phyloP scores from a whole-genome alignment of 2,113 vertebrate species.

The Phyllostomus discolor region DNA sequence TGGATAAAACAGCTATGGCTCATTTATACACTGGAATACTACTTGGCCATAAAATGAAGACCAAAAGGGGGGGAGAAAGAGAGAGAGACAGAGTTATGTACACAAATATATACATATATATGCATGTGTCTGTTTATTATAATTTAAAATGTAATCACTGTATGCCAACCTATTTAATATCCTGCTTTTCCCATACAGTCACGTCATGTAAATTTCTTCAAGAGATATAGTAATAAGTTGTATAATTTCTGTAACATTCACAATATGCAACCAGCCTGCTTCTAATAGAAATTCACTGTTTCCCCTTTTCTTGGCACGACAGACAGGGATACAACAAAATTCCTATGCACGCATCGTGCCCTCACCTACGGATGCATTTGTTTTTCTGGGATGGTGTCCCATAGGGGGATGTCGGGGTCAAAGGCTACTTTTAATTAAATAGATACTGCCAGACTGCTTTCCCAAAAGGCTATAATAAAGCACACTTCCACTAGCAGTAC shows the following conservation, averaged over 20 bases:
- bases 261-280: neutral
- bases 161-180: neutral
- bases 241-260: neutral
- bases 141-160: neutral
- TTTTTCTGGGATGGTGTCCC: slow-evolving; percentile 43
- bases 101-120: neutral
- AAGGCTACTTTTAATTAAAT: slow-evolving; percentile 37
- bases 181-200: neutral
- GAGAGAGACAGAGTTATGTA: neutral
- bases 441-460: slow-evolving; percentile 17
- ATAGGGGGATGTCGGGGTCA: neutral
- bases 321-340: neutral
- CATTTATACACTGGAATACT: too few species aligned
- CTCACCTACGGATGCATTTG: neutral
- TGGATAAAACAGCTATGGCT: too few species aligned
- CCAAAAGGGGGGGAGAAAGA: too few species aligned
- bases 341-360: neutral
- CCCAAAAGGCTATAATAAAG: neutral
- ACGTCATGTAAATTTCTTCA: neutral
- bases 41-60: too few species aligned
- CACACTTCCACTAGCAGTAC: neutral
- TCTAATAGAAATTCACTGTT: neutral
- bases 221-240: neutral
- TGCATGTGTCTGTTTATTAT: neutral
- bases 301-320: neutral